Evolutionary conservation across 1,140 invertebrate species (phyloP).

Genomic region (Choristoneura fumiferana): DNA sequence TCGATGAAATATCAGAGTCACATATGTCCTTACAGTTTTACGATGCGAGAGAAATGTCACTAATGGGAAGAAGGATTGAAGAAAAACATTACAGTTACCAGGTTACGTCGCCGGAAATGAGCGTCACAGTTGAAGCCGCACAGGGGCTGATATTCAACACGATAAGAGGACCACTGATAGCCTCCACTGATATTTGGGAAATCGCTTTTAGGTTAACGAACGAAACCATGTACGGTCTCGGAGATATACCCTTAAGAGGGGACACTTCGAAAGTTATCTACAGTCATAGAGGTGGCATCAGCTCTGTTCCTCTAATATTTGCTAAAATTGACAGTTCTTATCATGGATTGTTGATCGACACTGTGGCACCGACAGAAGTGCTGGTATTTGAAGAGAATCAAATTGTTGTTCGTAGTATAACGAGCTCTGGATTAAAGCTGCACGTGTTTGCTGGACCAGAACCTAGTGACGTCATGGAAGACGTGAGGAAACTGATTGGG

Average conservation of each 20-base stretch:
- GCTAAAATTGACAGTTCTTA: constrained; percentile 49
- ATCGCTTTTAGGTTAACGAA: constrained; percentile 59
- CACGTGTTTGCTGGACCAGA: constrained; percentile 63
- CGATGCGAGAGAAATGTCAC: constrained; percentile 29
- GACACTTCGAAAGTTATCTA: constrained; percentile 56
- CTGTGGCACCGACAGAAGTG: constrained; percentile 51
- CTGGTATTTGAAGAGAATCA: constrained; percentile 41
- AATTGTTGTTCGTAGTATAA: constrained; percentile 56
- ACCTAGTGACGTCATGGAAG: constrained; percentile 60
- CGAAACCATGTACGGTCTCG: constrained; percentile 60
- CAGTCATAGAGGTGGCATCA: constrained; percentile 40
- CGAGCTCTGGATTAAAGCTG: constrained; percentile 47
- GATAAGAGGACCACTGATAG: constrained; percentile 58
- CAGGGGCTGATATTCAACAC: constrained; percentile 58
- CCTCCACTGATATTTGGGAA: constrained; percentile 67
- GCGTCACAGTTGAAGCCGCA: constrained; percentile 41
- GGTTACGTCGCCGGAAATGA: constrained; percentile 53
- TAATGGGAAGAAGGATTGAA: constrained; percentile 39
- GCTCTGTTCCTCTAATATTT: constrained; percentile 59
- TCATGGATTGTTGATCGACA: constrained; percentile 58
- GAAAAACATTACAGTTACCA: constrained; percentile 50
- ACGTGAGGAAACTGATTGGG: constrained; percentile 47
- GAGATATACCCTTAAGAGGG: constrained; percentile 53
- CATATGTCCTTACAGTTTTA: constrained; percentile 57
- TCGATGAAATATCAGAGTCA: constrained; percentile 53